phyloP scores from a whole-genome alignment of 2,797 vertebrate genomes.

The Phalloptychus januarius region DNA sequence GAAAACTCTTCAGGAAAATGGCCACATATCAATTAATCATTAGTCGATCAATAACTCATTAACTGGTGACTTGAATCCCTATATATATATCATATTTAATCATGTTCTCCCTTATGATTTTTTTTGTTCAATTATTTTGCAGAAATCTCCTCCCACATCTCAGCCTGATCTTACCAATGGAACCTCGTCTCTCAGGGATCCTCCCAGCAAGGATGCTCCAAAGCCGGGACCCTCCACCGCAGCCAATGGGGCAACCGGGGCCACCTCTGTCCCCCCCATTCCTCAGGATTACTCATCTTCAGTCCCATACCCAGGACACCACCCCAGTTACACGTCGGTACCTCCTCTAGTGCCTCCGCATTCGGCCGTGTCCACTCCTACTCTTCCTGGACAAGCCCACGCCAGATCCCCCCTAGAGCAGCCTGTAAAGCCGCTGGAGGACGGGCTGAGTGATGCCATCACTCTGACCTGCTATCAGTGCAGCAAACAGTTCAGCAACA shows the following conservation, averaged over 20 bases:
- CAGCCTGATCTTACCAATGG: slow-evolving; percentile 63
- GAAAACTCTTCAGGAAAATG: no score
- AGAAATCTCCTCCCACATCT: slow-evolving; percentile 56
- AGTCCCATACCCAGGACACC: slow-evolving; percentile 55
- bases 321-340: slow-evolving; percentile 67
- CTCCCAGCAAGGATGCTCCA: slow-evolving; percentile 33
- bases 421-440: slow-evolving; percentile 40
- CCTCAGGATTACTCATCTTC: slow-evolving; percentile 63
- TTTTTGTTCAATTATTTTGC: neutral
- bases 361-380: slow-evolving; percentile 50
- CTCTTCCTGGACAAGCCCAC: slow-evolving; percentile 45
- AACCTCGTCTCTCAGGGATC: slow-evolving; percentile 52
- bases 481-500: slow-evolving; percentile 85
- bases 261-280: slow-evolving; percentile 56
- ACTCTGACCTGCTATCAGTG: slow-evolving; percentile 93
- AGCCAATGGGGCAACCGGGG: slow-evolving; percentile 28
- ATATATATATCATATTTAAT: neutral
- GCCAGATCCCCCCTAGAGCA: slow-evolving; percentile 34
- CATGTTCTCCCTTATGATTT: neutral
- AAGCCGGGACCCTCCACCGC: slow-evolving; percentile 42
- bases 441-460: slow-evolving; percentile 60
- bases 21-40: no score
- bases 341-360: slow-evolving; percentile 64
- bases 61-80: no score
- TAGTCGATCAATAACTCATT: no score